Base-by-base conservation (phyloP, 1,140 invertebrate species). In the Oryctes rhinoceros region DNA sequence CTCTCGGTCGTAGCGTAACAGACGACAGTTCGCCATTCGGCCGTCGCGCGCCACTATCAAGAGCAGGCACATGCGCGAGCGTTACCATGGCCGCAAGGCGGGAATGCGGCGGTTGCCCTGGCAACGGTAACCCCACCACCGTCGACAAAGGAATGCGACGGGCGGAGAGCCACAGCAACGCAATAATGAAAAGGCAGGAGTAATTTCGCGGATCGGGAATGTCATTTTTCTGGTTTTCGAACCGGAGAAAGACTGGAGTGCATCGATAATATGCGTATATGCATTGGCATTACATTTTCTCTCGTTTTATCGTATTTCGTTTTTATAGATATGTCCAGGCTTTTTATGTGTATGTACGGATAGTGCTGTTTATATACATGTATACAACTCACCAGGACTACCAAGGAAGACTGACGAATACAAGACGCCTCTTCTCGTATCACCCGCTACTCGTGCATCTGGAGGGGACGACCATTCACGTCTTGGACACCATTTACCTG, bases 361-460 rank as follows among this genome's bases (percentile, higher is more conserved):
- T 18, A 18, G 10, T 18, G 30, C 13, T 76, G 18, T 76, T 39
- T 11, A 76, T 44, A 44, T 44, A 18, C 20, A 35, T 30, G 48
- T 20, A n/a, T 67, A 65, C 71, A 77, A 94, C 90, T 96, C 91
- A 91, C 94, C 94, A 86, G 94, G 95, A 91, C 94, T 96, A 88
- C 94, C 94, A 88, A 96, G 93, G 91, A 96, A 96, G 89, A 96
- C 94, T 87, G 94, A 95, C 87, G 94, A 95, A 89, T 96, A 96
- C 82, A 96, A 89, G 82, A 92, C 91, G 80, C 92, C 93, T 87
- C 95, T 91, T 89, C 94, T 90, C 86, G 94, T 94, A 87, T 93
- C 93, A 83, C 88, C 90, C 74, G 92, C 92, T 87, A 91, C 92
- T 88, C 92, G 89, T 85, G 92, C 91, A 86, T 96, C 95, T 82